Evolutionary conservation across 1,140 invertebrate genomes (phyloP), one percentile per base, ranked within the genome.

Genomic region (Nasonia vitripennis): DNA sequence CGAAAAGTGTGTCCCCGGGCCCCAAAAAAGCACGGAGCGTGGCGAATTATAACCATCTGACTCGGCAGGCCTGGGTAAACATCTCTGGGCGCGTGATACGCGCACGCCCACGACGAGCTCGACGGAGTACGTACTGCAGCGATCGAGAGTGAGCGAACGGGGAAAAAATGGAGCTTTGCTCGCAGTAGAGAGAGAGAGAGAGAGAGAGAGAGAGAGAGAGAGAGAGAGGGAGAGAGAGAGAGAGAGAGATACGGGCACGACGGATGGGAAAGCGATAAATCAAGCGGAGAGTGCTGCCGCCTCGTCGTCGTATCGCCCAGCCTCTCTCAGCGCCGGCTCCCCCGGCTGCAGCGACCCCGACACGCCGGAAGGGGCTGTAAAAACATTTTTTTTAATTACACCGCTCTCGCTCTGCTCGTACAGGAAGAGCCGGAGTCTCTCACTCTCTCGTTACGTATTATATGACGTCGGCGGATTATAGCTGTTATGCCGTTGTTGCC

Each of bases 211-310:
- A 27, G 27, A 27, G 27, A 27, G 27, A 27, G 27, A 27, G 27
- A 27, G 27, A 27, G 27, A 27, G 27, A 27, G 27, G 1, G 27
- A 27, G 27, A 27, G 27, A 27, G 27, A 27, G 27, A 27, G 27
- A 27, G 27, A 27, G 27, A 27, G 27, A 27, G 27, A 27, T 1
- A 1, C 37, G 34, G 70, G 17, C 27, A 45, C 45, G 70, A 48
- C 70, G 68, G 80, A 73, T 81, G 70, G 41, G 68, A 73, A 81
- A 55, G 48, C 70, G 70, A 81, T 81, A 81, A 81, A 81, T 73
- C 68, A 81, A 73, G 41, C n/a, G 41, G 55, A 41, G 70, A 34
- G 45, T 34, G 80, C 68, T 62, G 55, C 55, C 55, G 55, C 17
- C 55, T 62, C 55, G 55, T 51, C 14, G 48, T 62, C 41, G 80